Evolutionary conservation across 2,888 invertebrate genomes (phyloP), one percentile per base, ranked within the genome.

Genomic region (Drosophila vallismaia): DNA sequence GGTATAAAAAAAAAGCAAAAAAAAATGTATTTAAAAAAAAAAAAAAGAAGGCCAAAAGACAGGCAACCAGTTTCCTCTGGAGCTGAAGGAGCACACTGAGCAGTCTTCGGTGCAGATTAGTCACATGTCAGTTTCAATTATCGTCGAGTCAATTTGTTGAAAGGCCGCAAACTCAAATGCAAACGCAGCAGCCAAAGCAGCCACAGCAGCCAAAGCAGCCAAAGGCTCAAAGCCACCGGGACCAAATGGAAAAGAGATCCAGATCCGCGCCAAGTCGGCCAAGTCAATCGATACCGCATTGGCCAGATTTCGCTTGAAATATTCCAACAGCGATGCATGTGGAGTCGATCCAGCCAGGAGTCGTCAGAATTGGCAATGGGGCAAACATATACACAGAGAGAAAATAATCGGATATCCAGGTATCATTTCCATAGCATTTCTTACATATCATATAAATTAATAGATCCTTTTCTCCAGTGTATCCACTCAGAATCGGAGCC

Each of bases 91-190:
- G 76, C 76, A 44, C 9, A 29, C 62, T 33, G 50, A 50, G 69
- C 59, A 50, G 73, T 68, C 71, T 71, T 70, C 59, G 71, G 88
- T 85, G 87, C 89, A 88, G 91, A 90, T 90, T 90, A 91, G 91
- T 90, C 91, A 91, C 89, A 90, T 90, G 90, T 90, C 90, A 91
- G 88, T 88, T 89, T 90, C 91, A 91, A 90, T 90, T 90, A 90
- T 89, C 86, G 86, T 89, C 88, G 87, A 89, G 88, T 83, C 89
- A 89, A 89, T 90, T 89, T 90, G 89, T 88, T 89, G 89, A 90
- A 89, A 89, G 89, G 87, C 89, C 87, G 78, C 85, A 59, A 58
- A 38, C 24, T 5, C 28, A 28, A 36, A 36, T 12, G 36, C 36
- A 51, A 51, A 69, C 51, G 71, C 45, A 68, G 51, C 71, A 68